phyloP scores from a whole-genome alignment of 2,888 invertebrate genomes.

The Clitarchus hookeri region DNA sequence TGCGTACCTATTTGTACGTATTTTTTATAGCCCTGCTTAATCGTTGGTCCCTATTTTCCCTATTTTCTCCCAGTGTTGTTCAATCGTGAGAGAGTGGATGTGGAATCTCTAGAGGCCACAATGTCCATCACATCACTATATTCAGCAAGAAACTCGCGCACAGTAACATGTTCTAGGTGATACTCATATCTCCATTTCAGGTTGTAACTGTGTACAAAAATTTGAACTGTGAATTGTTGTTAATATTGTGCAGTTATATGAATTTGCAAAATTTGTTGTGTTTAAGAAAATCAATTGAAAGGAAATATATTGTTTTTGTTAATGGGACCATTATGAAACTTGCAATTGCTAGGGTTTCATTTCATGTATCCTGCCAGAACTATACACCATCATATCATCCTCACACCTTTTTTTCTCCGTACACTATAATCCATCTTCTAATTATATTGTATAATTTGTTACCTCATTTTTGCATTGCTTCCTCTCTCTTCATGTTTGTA shows the following conservation, averaged over 20 bases:
- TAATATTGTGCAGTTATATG: slow-evolving; percentile 9
- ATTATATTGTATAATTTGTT: not conserved
- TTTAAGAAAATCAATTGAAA: not conserved
- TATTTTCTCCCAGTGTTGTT: not conserved
- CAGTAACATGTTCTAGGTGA: not conserved
- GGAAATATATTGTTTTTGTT: slow-evolving; percentile 7
- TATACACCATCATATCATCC: not conserved
- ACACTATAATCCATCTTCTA: not conserved
- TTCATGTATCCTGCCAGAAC: not conserved
- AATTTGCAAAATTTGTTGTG: slow-evolving; percentile 2
- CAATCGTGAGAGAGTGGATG: not conserved
- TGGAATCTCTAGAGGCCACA: not conserved
- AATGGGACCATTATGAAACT: not conserved
- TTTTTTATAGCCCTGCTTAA: not conserved
- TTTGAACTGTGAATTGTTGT: slow-evolving; percentile 14
- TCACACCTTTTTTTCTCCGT: not conserved
- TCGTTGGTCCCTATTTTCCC: not conserved
- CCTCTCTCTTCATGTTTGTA: not conserved
- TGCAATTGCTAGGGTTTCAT: not conserved
- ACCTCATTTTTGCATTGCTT: not conserved
- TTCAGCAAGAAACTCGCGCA: slow-evolving; percentile 2
- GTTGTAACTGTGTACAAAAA: slow-evolving; percentile 6
- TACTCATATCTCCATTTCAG: not conserved
- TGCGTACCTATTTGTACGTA: not conserved
- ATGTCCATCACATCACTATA: not conserved